A percentile compares a stretch with the other conserved stretches of the same genome.
Evolutionary conservation across 2,113 vertebrate species (phyloP).

Genomic region (Corynorhinus townsendii): DNA sequence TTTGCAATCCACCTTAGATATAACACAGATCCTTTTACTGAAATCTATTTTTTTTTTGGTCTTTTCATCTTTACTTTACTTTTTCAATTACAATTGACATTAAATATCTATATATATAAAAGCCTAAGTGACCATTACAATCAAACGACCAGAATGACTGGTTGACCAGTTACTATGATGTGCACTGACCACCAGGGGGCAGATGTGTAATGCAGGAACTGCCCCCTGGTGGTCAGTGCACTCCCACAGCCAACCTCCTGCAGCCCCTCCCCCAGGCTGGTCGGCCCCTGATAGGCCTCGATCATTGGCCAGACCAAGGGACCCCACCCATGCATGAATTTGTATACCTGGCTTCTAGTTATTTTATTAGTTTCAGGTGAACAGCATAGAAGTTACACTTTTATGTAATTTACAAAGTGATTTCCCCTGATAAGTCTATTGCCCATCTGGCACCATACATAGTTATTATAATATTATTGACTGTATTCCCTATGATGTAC

Average conservation of each 20-base stretch:
- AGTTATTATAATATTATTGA: not conserved
- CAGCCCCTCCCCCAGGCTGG: no score
- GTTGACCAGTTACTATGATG: no score
- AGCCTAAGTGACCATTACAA: no score
- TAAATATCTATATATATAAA: not conserved
- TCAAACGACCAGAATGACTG: no score
- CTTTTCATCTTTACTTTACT: not conserved
- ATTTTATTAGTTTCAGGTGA: not conserved
- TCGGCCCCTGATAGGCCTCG: accelerated
- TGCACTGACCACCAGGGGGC: no score
- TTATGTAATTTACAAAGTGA: not conserved
- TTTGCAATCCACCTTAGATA: not conserved
- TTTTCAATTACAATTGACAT: not conserved
- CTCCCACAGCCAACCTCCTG: no score
- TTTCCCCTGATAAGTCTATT: not conserved
- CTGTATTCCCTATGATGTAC: not conserved
- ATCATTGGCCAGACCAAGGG: no score
- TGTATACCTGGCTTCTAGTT: not conserved
- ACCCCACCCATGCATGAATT: no score
- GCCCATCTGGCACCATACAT: not conserved
- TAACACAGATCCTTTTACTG: not conserved
- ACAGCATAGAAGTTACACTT: not conserved
- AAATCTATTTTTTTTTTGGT: not conserved
- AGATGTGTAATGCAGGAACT: no score
- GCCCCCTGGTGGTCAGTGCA: no score